Evolutionary conservation across 2,113 vertebrate genomes (phyloP).

Genomic region (Mus pahari): DNA sequence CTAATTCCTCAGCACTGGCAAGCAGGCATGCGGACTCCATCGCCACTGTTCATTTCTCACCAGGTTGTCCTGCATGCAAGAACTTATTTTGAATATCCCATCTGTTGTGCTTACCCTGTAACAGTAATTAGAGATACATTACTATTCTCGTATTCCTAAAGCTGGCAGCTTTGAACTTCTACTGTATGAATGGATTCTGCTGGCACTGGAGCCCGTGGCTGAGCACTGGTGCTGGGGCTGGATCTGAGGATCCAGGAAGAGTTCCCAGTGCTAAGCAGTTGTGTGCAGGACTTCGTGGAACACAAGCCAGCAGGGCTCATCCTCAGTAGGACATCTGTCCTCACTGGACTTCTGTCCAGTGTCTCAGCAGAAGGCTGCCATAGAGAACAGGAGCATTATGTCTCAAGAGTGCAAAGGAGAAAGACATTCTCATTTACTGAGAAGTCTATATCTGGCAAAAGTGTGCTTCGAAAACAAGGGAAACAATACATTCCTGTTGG

Average conservation of each 20-base stretch:
- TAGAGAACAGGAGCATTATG: background rate
- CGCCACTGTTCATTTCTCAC: background rate
- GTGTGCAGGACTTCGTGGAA: background rate
- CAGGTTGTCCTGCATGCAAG: background rate
- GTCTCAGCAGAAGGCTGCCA: background rate
- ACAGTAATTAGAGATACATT: too few relatives aligned
- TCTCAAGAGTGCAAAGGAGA: background rate
- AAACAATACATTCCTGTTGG: background rate
- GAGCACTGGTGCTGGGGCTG: background rate
- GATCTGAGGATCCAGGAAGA: background rate
- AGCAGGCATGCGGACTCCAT: background rate
- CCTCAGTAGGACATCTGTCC: background rate
- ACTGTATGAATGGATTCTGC: background rate
- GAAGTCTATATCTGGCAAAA: background rate
- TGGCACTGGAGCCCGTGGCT: background rate
- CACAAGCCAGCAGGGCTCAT: background rate
- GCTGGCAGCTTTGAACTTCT: background rate
- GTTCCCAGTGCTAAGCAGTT: background rate
- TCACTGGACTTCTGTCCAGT: too few relatives aligned
- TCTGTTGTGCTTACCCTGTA: background rate
- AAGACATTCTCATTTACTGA: background rate
- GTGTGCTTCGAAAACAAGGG: background rate
- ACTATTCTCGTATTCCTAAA: background rate
- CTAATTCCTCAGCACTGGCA: background rate
- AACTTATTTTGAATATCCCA: background rate